phyloP scores from a whole-genome alignment of 2,113 vertebrate species.

The Dinomys branickii region DNA sequence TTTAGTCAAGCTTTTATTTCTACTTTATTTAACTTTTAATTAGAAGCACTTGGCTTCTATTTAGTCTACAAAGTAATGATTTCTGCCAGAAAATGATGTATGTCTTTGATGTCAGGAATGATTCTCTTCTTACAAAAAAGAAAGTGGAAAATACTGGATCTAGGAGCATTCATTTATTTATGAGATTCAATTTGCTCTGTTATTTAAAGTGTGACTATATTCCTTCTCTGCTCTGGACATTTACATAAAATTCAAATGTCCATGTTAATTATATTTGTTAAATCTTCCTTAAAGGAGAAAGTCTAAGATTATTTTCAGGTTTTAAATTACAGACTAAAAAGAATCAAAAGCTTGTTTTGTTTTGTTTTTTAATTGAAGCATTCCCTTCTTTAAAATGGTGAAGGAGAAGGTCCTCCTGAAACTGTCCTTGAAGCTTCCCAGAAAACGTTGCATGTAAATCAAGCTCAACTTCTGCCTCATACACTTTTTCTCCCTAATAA shows the following conservation, averaged over 20 bases:
- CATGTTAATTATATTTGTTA: constrained; percentile 48
- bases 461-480: not conserved
- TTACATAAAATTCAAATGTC: constrained; percentile 53
- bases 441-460: not conserved
- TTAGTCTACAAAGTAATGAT: constrained; percentile 56
- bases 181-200: constrained; percentile 48
- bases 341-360: not conserved
- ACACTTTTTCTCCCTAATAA: not conserved
- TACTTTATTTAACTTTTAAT: constrained; percentile 65
- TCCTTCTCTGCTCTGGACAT: constrained; percentile 25
- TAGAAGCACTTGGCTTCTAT: constrained; percentile 62
- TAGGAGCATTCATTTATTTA: constrained; percentile 40
- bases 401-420: not conserved
- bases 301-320: not conserved
- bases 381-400: not conserved
- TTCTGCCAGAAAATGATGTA: constrained; percentile 30
- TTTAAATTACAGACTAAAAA: not conserved
- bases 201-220: constrained; percentile 16
- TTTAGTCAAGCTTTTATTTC: constrained; percentile 31
- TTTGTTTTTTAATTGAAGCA: not conserved
- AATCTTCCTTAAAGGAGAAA: constrained; percentile 41
- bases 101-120: constrained; percentile 49
- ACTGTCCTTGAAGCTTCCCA: not conserved
- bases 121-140: constrained; percentile 23
- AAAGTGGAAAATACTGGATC: not conserved